Base-by-base conservation (phyloP, 2,113 vertebrate genomes). In the Carassius carassius region DNA sequence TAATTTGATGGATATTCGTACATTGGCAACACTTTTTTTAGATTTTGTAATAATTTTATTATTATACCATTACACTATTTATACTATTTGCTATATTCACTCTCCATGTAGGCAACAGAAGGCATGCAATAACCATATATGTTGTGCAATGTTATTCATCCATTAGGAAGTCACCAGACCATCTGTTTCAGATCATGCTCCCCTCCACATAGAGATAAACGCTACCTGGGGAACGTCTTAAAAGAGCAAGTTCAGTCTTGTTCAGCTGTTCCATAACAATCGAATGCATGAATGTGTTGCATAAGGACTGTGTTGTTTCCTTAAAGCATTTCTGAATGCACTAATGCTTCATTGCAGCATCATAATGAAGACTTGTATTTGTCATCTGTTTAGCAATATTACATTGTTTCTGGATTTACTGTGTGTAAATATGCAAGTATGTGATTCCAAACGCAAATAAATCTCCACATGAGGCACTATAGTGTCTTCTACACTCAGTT, bases 151-250 rank as follows among this genome's bases (percentile, higher is more conserved):
- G 32, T 17, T 49, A 19, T 75, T 29, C 78, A 58, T 54, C 13
- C 25, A 63, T 29, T 19, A 75, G 51, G 69, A 75, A 75, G 35
- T 37, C 69, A 75, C 44, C 67, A 69, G 32, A 51, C 47, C 83
- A 82, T 82, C 83, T 87, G 73, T 69, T 84, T 82, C 21, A 70
- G 62, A 49, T 78, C 84, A 70, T 82, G 49, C 76, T 54, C 78
- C 51, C 29, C 12, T 63, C 75, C 76, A 58, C 81, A 81, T 56
- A 84, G 44, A 62, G 44, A 83, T 65, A 32, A 84, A 74, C 54
- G 51, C 54, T 69, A 65, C 76, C 78, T 74, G 63, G 69, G 76
- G 44, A n/a, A 84, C 65, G 29, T 73, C 47, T 73, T 13, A 9
- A 29, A 51, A 44, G 75, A 14, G 41, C 83, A 3, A 83, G 25